Base-by-base conservation (phyloP, 2,797 vertebrate genomes). In the Monodelphis domestica region DNA sequence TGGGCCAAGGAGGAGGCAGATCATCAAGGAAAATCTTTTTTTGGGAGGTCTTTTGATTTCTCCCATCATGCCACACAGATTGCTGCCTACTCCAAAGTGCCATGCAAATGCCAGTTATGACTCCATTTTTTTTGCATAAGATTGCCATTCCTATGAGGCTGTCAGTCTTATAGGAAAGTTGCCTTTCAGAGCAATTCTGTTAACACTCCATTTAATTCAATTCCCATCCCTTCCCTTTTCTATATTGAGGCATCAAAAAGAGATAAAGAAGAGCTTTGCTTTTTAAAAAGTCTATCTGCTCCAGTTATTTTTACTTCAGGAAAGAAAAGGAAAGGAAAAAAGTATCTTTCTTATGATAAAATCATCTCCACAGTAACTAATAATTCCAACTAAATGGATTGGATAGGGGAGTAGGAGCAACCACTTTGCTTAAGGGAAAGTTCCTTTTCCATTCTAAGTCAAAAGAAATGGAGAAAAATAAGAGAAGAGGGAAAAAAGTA, bases 341-440 rank as follows among this genome's bases (percentile, higher is more conserved):
- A 78, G 9, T 78, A 12, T 70, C 1, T 63, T 70, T 63, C 7
- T 92, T 51, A 24, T 54, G 50, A 89, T 90, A 54, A 91, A 92
- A 54, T 30, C 54, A 38, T 95, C 55, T 94, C 52, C 50, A 92
- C 15, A 57, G 55, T 38, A 52, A 54, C 50, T 53, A 91, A 78
- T 63, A 28, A n/a, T 93, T 45, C 84, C 1, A 78, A 89, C 84
- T 45, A 53, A 70, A 59, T 55, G 90, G 45, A 53, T 78, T 78
- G 17, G 17, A 4, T 78, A n/a, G n/a, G 93, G 91, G 89, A 15
- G 29, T 54, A 51, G 33, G 12, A 57, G 33, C 2, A 91, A 91
- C 1, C 53, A 55, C 29, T 92, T 94, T 93, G 15, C 89, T 51
- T 38, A 90, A 94, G 59, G 63, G 70, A 87, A 94, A 0, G 3